Conservation (phyloP, 2,113 vertebrate species). For the Nothoprocta perdicaria region DNA sequence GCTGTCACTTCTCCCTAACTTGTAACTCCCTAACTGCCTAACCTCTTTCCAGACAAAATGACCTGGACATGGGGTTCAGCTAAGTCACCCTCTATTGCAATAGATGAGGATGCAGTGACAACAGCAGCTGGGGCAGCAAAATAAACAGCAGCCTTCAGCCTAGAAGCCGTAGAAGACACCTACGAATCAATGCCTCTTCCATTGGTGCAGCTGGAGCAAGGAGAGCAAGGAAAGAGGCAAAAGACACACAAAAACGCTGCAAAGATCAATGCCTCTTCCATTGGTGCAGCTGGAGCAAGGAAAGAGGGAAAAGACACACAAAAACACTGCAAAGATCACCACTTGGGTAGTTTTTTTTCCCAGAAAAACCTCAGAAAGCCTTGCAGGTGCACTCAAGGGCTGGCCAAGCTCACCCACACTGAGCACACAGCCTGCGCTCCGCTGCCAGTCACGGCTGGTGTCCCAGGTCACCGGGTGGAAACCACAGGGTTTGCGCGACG, state of each 20-base stretch:
- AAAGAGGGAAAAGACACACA: neutral
- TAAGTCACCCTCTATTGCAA: neutral
- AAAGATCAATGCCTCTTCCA: neutral
- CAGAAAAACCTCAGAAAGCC: neutral
- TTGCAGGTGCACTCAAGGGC: neutral
- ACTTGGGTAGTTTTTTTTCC: neutral
- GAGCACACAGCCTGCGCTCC: rapidly evolving
- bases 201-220: neutral
- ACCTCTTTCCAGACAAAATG: neutral
- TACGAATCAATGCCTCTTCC: neutral
- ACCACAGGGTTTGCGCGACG: neutral
- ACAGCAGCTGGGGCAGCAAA: neutral
- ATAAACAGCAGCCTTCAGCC: neutral
- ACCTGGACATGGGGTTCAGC: neutral
- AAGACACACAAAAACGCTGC: neutral
- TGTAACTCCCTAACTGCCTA: neutral
- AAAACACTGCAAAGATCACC: no score
- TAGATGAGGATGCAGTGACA: neutral
- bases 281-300: neutral
- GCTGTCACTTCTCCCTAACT: neutral
- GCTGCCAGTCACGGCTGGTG: rapidly evolving
- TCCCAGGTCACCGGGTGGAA: rapidly evolving
- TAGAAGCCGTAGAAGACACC: neutral
- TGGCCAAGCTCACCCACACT: neutral
- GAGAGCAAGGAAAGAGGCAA: neutral